Conservation (phyloP, 2,888 invertebrate genomes). For the Chymomyza caudatula region DNA sequence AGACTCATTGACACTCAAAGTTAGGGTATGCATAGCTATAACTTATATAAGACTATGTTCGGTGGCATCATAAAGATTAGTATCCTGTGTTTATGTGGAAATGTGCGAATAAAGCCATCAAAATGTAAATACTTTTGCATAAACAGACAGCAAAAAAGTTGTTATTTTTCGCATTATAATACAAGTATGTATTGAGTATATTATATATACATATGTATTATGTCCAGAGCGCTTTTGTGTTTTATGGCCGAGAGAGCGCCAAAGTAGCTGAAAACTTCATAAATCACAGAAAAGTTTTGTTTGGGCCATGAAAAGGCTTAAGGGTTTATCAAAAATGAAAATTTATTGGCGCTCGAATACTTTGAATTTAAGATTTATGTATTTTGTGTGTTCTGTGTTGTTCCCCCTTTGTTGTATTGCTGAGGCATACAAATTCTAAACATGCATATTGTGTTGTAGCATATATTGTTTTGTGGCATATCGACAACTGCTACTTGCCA, state of each 20-base stretch:
- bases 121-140: slow-evolving; percentile 45
- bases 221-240: slow-evolving; percentile 37
- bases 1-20: slow-evolving; percentile 33
- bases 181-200: not conserved
- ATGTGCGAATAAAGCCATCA: slow-evolving; percentile 41
- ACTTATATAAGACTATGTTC: not conserved
- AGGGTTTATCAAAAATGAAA: slow-evolving; percentile 68
- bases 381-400: slow-evolving; percentile 24
- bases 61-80: slow-evolving; percentile 35
- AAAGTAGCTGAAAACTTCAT: slow-evolving; percentile 62
- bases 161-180: slow-evolving; percentile 31
- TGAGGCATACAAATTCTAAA: not conserved
- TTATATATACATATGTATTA: slow-evolving; percentile 13
- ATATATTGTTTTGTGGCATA: not conserved
- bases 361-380: slow-evolving; percentile 65
- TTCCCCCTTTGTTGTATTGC: not conserved
- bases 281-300: slow-evolving; percentile 64
- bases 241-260: slow-evolving; percentile 58
- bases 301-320: slow-evolving; percentile 69
- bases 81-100: slow-evolving; percentile 13
- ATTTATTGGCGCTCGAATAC: slow-evolving; percentile 63
- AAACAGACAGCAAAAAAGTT: slow-evolving; percentile 25
- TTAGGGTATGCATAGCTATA: not conserved
- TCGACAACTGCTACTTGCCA: slow-evolving; percentile 3
- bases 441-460: not conserved